Evolutionary conservation across 2,113 vertebrate genomes (phyloP).

Genomic region (Centropus bengalensis): DNA sequence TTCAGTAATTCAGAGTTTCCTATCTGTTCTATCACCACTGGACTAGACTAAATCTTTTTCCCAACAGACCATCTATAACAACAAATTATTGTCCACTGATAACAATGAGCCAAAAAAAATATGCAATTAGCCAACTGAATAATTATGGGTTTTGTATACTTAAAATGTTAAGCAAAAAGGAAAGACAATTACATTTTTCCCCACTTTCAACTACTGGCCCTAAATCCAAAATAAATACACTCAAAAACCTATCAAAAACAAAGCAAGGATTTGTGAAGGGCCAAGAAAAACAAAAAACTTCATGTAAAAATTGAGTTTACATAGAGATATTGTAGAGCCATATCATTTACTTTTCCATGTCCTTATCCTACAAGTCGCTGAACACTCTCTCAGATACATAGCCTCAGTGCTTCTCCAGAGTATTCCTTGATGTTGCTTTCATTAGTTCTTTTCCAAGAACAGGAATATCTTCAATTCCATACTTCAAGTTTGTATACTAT

Average conservation of each 20-base stretch:
- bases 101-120: conserved; percentile 37
- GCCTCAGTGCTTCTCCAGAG: background rate
- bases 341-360: conserved; percentile 38
- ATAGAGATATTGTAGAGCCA: background rate
- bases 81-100: conserved; percentile 17
- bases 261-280: background rate
- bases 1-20: conserved; percentile 1
- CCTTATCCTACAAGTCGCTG: conserved; percentile 19
- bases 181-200: conserved; percentile 27
- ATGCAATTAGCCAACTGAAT: conserved; percentile 38
- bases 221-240: conserved; percentile 53
- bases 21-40: background rate
- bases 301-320: conserved; percentile 32
- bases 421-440: conserved; percentile 20
- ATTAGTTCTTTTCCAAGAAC: conserved; percentile 48
- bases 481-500: background rate
- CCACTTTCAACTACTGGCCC: conserved; percentile 18
- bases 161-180: conserved; percentile 45
- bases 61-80: conserved; percentile 21
- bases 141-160: conserved; percentile 30
- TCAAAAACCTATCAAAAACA: conserved; percentile 42
- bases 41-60: conserved; percentile 13
- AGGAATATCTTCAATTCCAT: background rate
- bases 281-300: conserved; percentile 51
- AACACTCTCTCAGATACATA: background rate